These are phyloP conservation scores for Laothoe populi DNA, from an alignment of 2,888 invertebrate species.

Conservation along the genomic window DNA sequence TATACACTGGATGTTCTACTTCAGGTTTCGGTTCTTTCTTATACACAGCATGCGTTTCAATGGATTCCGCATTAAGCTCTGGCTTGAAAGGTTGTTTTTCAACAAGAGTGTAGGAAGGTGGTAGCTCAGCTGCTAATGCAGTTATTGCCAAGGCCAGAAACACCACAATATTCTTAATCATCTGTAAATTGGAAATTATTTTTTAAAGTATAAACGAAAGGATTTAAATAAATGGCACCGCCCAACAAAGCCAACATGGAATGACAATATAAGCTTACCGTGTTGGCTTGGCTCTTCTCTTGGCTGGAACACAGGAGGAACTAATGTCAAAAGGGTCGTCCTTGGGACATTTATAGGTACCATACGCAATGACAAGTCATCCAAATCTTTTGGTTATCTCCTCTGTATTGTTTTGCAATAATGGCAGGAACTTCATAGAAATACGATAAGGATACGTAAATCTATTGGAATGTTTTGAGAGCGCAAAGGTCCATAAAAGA, in stretches of 20 bases:
- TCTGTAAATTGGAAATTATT: no score
- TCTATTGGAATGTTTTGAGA: constrained; percentile 57
- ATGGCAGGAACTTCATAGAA: constrained; percentile 39
- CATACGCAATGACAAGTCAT: constrained; percentile 39
- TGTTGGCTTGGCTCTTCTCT: constrained; percentile 3
- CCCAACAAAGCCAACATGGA: background rate
- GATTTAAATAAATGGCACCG: background rate
- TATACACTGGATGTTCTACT: constrained; percentile 65
- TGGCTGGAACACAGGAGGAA: constrained; percentile 16
- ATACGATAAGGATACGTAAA: constrained; percentile 64
- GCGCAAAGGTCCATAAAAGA: constrained; percentile 20
- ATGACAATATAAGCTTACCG: background rate
- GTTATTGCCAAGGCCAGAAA: constrained; percentile 48
- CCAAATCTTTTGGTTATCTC: constrained; percentile 56
- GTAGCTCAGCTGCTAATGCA: constrained; percentile 62
- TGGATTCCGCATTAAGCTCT: constrained; percentile 50
- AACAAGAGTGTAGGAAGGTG: constrained; percentile 49
- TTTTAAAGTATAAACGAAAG: background rate
- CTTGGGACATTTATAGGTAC: constrained; percentile 8
- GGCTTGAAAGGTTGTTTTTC: constrained; percentile 62
- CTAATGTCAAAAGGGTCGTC: constrained; percentile 1
- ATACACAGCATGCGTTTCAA: constrained; percentile 50
- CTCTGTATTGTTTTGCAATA: constrained; percentile 65
- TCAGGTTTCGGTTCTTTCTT: constrained; percentile 53
- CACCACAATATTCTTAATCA: constrained; percentile 52